These are phyloP conservation scores for Trichoplusia ni DNA, from an alignment of 1,140 invertebrate genomes.

Conservation along the genomic window DNA sequence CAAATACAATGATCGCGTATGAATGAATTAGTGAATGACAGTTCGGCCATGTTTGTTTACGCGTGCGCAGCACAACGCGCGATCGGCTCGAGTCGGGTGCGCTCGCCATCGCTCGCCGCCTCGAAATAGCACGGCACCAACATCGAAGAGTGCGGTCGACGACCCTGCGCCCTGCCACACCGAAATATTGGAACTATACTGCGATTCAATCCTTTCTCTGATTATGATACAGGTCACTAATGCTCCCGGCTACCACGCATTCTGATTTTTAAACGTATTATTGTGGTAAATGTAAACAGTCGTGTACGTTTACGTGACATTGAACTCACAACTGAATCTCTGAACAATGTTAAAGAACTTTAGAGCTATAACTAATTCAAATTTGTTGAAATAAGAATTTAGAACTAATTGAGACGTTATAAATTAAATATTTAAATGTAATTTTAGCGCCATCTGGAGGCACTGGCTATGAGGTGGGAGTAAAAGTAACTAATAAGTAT, in stretches of 20 bases:
- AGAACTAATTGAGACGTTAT: background rate
- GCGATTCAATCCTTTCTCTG: conserved; percentile 55
- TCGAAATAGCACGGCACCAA: conserved; percentile 75
- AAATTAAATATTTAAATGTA: conserved; percentile 12
- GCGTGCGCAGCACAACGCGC: conserved; percentile 55
- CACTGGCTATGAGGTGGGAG: background rate
- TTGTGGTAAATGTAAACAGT: background rate
- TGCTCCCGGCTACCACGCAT: conserved; percentile 24
- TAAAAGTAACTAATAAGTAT: conserved; percentile 12
- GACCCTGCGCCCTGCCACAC: conserved; percentile 70
- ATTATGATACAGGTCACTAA: conserved; percentile 49
- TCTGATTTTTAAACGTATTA: conserved; percentile 4
- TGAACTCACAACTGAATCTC: too few species aligned
- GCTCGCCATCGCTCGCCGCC: conserved; percentile 61
- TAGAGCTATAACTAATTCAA: background rate
- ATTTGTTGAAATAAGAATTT: background rate
- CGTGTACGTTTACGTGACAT: too few species aligned
- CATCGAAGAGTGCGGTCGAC: conserved; percentile 70
- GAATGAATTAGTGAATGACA: conserved; percentile 80
- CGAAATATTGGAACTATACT: conserved; percentile 72
- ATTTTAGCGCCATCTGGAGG: background rate
- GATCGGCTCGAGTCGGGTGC: conserved; percentile 59
- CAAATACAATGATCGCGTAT: conserved; percentile 73
- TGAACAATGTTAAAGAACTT: too few species aligned
- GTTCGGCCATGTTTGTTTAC: conserved; percentile 79